Evolutionary conservation across 2,113 vertebrate species (phyloP).

Genomic region (Pantherophis guttatus): DNA sequence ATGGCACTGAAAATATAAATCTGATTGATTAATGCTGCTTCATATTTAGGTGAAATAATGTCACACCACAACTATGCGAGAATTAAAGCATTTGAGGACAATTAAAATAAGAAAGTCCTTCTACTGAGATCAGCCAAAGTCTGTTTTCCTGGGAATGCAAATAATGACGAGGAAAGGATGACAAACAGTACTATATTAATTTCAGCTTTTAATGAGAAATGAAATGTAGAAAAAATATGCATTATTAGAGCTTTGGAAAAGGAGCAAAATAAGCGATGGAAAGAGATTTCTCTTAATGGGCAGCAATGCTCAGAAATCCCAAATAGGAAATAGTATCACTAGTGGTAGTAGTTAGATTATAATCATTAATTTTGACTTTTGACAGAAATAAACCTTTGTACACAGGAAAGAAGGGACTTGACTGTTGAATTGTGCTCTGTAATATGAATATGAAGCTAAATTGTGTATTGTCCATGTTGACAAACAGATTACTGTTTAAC

Average conservation of each 20-base stretch:
- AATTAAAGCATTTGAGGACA: background rate
- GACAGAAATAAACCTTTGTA: background rate
- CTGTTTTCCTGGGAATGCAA: conserved; percentile 1
- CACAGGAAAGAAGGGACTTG: background rate
- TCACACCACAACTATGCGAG: background rate
- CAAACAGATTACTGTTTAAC: background rate
- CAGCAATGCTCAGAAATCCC: conserved; percentile 9
- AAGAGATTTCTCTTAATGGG: background rate
- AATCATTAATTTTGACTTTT: conserved; percentile 8
- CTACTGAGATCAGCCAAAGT: background rate
- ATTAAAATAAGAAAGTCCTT: conserved; percentile 2
- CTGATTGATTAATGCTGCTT: background rate
- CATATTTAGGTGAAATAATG: background rate
- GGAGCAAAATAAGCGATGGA: background rate
- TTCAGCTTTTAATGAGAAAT: background rate
- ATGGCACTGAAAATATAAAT: background rate
- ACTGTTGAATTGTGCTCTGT: background rate
- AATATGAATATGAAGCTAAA: background rate
- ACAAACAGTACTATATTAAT: background rate
- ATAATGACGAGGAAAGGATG: background rate
- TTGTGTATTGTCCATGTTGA: background rate
- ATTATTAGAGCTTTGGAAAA: background rate
- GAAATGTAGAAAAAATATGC: background rate
- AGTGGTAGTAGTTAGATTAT: conserved; percentile 2
- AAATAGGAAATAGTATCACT: background rate